A percentile compares a stretch with the other conserved stretches of the same genome.
Evolutionary conservation across 2,797 vertebrate species (phyloP).

Genomic region (Cyprinodon diabolis): DNA sequence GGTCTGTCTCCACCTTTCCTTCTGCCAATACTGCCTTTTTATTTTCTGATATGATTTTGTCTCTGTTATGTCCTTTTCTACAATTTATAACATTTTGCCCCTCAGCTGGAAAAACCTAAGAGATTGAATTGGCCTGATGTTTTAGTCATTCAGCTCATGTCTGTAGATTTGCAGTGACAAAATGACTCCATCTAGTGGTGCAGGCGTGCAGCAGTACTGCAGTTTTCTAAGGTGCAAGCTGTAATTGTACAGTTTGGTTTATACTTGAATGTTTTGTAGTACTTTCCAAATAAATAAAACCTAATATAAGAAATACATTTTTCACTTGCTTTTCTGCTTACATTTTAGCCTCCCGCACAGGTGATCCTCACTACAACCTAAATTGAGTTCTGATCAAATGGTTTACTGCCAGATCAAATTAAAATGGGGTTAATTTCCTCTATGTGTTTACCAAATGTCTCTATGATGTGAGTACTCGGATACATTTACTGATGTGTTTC

Average conservation of each 20-base stretch:
- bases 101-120: slow-evolving; percentile 21
- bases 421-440: neutral
- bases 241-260: neutral
- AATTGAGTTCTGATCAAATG: neutral
- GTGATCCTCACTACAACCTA: neutral
- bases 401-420: neutral
- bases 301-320: neutral
- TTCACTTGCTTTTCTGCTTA: neutral
- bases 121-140: slow-evolving; percentile 10
- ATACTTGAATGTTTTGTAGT: neutral
- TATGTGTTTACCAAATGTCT: neutral
- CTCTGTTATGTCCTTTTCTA: neutral
- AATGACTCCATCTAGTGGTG: slow-evolving; percentile 76
- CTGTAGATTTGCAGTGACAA: slow-evolving; percentile 34
- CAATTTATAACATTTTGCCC: slow-evolving; percentile 3
- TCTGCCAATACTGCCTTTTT: slow-evolving; percentile 7
- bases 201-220: neutral
- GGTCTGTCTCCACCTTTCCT: slow-evolving; percentile 3
- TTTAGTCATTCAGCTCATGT: slow-evolving; percentile 43
- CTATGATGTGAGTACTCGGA: neutral
- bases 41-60: slow-evolving; percentile 3
- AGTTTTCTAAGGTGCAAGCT: neutral
- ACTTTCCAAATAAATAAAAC: neutral
- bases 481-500: neutral
- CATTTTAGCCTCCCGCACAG: neutral